A percentile compares a stretch with the other conserved stretches of the same genome.
phyloP scores from a whole-genome alignment of 2,888 invertebrate genomes.

The Parnassius apollo region DNA sequence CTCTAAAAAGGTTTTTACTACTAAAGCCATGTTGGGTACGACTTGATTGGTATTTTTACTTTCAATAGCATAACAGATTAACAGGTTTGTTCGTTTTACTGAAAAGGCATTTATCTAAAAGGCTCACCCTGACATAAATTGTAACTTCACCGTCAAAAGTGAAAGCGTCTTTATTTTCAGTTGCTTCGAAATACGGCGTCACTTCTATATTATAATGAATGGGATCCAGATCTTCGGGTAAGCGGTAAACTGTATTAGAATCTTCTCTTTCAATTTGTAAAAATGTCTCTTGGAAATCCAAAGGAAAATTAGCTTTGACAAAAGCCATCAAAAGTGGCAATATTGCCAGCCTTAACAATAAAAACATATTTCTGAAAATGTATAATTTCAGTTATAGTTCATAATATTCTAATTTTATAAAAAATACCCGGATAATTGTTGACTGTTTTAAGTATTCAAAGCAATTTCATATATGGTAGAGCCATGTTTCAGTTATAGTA shows the following conservation, averaged over 20 bases:
- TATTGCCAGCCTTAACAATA: constrained; percentile 40
- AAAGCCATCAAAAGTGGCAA: constrained; percentile 47
- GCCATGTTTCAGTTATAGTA: too few species aligned
- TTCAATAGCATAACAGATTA: too few species aligned
- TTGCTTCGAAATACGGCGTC: constrained; percentile 72
- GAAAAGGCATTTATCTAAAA: not conserved
- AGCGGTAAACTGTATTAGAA: constrained; percentile 46
- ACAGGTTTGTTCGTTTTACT: too few species aligned
- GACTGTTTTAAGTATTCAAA: too few species aligned
- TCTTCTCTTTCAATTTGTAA: constrained; percentile 36
- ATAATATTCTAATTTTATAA: too few species aligned
- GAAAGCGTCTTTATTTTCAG: constrained; percentile 51
- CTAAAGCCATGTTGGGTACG: too few species aligned
- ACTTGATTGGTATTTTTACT: too few species aligned
- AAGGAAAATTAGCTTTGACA: constrained; percentile 52
- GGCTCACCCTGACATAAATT: constrained; percentile 58
- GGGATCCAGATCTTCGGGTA: constrained; percentile 74
- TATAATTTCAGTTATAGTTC: not conserved
- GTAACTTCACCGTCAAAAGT: constrained; percentile 71
- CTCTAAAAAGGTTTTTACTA: too few species aligned
- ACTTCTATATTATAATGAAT: constrained; percentile 76
- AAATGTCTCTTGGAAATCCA: constrained; percentile 44
- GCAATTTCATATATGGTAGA: too few species aligned
- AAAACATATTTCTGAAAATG: constrained; percentile 47
- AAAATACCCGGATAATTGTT: too few species aligned